phyloP scores from a whole-genome alignment of 2,888 invertebrate genomes.

The Itoplectis maculator region DNA sequence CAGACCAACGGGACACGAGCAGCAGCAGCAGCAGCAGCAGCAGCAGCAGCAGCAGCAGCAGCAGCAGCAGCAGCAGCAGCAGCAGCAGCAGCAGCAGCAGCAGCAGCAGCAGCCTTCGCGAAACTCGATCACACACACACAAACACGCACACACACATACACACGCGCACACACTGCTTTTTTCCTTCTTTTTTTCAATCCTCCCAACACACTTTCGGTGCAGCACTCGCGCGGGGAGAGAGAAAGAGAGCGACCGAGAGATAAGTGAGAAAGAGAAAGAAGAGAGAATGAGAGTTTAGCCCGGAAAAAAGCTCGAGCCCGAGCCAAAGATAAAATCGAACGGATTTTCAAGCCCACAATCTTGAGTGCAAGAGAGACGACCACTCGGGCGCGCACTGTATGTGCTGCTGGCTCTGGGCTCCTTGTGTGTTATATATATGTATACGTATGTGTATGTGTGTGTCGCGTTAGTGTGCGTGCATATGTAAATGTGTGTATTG shows the following conservation, averaged over 20 bases:
- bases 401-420: neutral
- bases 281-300: slow-evolving; percentile 1
- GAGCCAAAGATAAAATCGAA: slow-evolving; percentile 49
- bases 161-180: neutral
- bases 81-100: slow-evolving; percentile 20
- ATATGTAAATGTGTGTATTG: slow-evolving; percentile 3
- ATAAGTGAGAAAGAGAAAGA: slow-evolving; percentile 7
- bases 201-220: slow-evolving; percentile 39
- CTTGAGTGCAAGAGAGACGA: slow-evolving; percentile 24
- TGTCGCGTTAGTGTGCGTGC: neutral
- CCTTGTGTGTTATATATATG: neutral
- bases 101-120: slow-evolving; percentile 63
- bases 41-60: slow-evolving; percentile 16
- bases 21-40: slow-evolving; percentile 57
- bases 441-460: neutral
- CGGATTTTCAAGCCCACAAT: slow-evolving; percentile 33
- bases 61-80: slow-evolving; percentile 15
- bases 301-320: slow-evolving; percentile 41
- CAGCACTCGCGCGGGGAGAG: slow-evolving; percentile 34
- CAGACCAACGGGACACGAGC: slow-evolving; percentile 56
- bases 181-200: slow-evolving; percentile 35
- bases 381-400: slow-evolving; percentile 11
- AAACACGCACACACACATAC: no score
- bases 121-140: slow-evolving; percentile 55
- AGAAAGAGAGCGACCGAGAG: slow-evolving; percentile 44